phyloP scores from a whole-genome alignment of 2,797 vertebrate genomes.

The Artibeus jamaicensis region DNA sequence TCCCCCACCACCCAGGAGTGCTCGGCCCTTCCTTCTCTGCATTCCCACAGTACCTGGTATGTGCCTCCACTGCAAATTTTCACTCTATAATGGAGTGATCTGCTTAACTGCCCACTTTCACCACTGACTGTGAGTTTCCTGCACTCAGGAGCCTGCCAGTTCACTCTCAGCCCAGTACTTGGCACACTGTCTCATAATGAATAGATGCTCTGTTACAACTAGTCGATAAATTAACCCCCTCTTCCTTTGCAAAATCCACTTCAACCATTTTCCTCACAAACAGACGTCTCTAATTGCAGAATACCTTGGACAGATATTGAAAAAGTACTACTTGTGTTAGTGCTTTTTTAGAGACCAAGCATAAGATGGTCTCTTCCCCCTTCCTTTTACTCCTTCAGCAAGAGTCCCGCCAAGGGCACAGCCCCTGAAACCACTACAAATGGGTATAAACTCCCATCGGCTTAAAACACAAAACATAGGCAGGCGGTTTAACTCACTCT shows the following conservation, averaged over 20 bases:
- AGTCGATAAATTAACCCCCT: background rate
- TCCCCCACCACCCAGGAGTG: background rate
- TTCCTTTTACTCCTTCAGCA: background rate
- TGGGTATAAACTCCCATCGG: constrained; percentile 40
- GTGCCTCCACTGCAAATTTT: background rate
- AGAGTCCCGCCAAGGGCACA: background rate
- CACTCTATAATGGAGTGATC: background rate
- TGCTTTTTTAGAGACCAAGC: background rate
- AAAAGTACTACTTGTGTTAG: background rate
- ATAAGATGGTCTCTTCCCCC: background rate
- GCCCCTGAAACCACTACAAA: constrained; percentile 14
- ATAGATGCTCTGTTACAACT: background rate
- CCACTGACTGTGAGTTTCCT: background rate
- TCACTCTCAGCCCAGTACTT: background rate
- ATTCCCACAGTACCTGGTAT: background rate
- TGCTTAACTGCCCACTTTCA: background rate
- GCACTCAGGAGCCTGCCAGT: background rate
- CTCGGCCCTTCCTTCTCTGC: background rate
- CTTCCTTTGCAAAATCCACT: background rate
- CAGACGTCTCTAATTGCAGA: background rate
- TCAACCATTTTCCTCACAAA: background rate
- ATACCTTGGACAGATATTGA: background rate
- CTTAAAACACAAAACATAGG: constrained; percentile 52
- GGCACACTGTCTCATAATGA: background rate
- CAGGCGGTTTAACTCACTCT: constrained; percentile 32